A percentile compares a stretch with the other conserved stretches of the same genome.
These are phyloP conservation scores for Nothobranchius furzeri DNA, from an alignment of 2,113 vertebrate genomes.

Conservation along the genomic window DNA sequence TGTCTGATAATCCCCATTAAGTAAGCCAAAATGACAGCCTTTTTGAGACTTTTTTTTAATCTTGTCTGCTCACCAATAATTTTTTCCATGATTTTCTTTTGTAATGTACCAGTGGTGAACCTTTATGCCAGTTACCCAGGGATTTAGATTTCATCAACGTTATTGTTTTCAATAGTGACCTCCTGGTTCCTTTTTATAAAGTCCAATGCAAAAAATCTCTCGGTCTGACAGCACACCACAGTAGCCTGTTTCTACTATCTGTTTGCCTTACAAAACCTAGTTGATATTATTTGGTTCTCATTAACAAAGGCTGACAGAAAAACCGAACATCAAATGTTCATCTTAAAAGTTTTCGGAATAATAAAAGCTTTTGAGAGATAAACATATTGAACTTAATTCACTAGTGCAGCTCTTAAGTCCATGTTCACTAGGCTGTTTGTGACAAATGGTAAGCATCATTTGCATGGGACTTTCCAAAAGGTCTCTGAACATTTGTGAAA, in stretches of 20 bases:
- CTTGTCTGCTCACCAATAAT: conserved; percentile 37
- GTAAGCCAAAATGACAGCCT: conserved; percentile 45
- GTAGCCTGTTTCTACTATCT: background rate
- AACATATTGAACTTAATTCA: too few species aligned
- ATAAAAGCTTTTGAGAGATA: too few species aligned
- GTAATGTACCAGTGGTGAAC: conserved; percentile 32
- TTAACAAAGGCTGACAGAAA: too few species aligned
- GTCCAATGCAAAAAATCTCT: conserved; percentile 7
- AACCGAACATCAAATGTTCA: too few species aligned
- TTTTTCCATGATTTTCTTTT: conserved; percentile 35
- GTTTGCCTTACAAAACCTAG: background rate
- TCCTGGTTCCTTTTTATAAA: conserved; percentile 7
- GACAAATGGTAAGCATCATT: too few species aligned
- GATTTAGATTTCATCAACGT: conserved; percentile 40
- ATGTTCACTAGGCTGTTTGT: too few species aligned
- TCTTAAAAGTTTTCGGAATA: too few species aligned
- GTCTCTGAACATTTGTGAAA: too few species aligned
- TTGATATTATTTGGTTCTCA: too few species aligned
- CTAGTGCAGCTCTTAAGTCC: too few species aligned
- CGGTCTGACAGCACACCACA: conserved; percentile 1
- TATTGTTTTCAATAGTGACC: conserved; percentile 28
- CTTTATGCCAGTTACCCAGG: conserved; percentile 31
- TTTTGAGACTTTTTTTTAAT: conserved; percentile 43
- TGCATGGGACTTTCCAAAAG: too few species aligned
- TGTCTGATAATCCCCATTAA: conserved; percentile 63